phyloP scores from a whole-genome alignment of 2,888 invertebrate species.

The Lasioglossum malachurum region DNA sequence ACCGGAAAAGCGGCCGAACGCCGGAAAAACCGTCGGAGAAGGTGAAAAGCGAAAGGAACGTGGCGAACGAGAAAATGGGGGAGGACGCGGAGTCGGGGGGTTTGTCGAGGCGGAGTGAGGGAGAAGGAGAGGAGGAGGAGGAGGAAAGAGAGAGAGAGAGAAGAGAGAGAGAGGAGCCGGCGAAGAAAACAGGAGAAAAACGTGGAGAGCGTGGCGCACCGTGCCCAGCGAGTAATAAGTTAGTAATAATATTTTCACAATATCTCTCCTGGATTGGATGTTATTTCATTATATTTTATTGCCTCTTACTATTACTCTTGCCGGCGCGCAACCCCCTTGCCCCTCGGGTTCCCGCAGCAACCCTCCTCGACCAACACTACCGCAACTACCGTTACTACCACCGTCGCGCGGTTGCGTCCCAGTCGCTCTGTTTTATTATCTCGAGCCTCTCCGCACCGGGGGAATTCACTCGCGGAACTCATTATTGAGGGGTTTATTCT shows the following conservation, averaged over 20 bases:
- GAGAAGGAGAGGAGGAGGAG: background rate
- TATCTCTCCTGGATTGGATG: conserved; percentile 83
- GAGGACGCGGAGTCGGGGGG: conserved; percentile 4
- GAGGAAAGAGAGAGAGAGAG: background rate
- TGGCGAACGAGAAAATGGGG: conserved; percentile 15
- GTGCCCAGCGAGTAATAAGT: conserved; percentile 81
- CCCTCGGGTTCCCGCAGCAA: conserved; percentile 31
- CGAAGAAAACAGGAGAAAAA: conserved; percentile 58
- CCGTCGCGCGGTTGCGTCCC: conserved; percentile 67
- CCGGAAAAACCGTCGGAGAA: conserved; percentile 27
- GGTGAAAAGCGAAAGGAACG: conserved; percentile 40
- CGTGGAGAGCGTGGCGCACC: conserved; percentile 65
- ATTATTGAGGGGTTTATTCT: conserved; percentile 84
- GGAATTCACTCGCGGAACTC: conserved; percentile 82
- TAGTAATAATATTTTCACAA: conserved; percentile 85
- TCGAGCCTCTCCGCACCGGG: conserved; percentile 78
- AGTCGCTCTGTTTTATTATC: conserved; percentile 80
- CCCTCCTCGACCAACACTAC: conserved; percentile 48
- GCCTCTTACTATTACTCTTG: conserved; percentile 81
- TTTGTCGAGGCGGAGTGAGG: background rate
- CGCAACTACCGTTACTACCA: conserved; percentile 55
- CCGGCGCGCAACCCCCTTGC: conserved; percentile 68
- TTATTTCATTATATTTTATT: conserved; percentile 84
- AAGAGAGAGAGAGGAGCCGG: background rate
- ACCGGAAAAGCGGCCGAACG: conserved; percentile 38